Percentiles rank a stretch among this genome's conserved stretches.
Evolutionary conservation across 2,113 vertebrate genomes (phyloP).

Genomic region (Chlorodrepanis virens): DNA sequence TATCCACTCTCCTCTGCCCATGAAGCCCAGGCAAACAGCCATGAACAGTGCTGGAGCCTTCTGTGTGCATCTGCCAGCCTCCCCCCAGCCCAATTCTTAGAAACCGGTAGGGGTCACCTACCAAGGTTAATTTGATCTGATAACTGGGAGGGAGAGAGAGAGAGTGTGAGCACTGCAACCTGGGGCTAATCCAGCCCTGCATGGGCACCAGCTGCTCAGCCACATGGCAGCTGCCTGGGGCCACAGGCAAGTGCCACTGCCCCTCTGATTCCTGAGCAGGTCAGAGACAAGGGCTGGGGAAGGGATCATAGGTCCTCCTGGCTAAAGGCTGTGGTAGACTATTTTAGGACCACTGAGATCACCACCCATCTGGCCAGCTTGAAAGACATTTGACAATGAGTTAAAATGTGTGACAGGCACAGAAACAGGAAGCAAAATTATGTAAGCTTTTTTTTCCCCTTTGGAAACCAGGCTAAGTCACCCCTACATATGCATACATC

Average conservation of each 20-base stretch:
- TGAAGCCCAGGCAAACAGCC: background rate
- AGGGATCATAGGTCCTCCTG: background rate
- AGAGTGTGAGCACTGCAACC: background rate
- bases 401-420: constrained; percentile 30
- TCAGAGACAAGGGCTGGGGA: background rate
- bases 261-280: background rate
- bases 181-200: background rate
- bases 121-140: constrained; percentile 60
- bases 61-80: constrained; percentile 23
- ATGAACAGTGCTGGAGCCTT: fast-evolving
- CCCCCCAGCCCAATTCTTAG: background rate
- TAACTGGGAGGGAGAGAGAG: background rate
- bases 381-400: constrained; percentile 9
- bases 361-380: constrained; percentile 62
- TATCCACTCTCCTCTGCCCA: background rate
- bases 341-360: constrained; percentile 54
- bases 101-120: background rate
- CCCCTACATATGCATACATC: background rate
- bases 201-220: background rate
- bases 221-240: constrained; percentile 47
- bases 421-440: constrained; percentile 17
- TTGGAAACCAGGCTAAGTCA: constrained; percentile 13
- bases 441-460: background rate
- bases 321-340: background rate
- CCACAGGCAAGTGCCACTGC: background rate